Evolutionary conservation across 1,140 invertebrate species (phyloP), one percentile per base, ranked within the genome.

Genomic region (Probaryconus sp.): DNA sequence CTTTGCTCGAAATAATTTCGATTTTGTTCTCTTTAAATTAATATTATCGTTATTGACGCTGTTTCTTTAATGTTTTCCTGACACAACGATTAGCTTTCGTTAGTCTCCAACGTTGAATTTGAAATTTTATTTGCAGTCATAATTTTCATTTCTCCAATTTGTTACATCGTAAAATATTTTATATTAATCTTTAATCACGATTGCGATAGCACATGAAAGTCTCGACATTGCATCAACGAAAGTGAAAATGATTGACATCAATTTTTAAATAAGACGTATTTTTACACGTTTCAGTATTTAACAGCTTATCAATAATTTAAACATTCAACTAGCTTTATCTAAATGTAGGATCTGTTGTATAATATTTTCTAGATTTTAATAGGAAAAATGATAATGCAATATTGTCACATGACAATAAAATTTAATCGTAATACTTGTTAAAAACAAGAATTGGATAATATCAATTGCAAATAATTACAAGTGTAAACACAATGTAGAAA

Each of bases 131-230:
- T 53, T 10, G 4, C n/a, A 60, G 45, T 21, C 31, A 26, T 26
- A 30, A 33, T 56, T 42, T 24, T 42, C 10, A 48, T 51, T 53
- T 42, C n/a, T n/a, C n/a, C n/a, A n/a, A 7, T 21, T 33, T 47
- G 18, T 69, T 35, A 11, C 35, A 48, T 63, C 47, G 48, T 63
- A 63, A 70, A 70, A 63, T 48, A 53, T 60, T 10, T 51, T 68
- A 42, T 33, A 43, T 37, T 30, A 69, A 55, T 38, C 56, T 56
- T 55, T 63, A 63, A 63, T 43, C 45, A 48, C 48, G 16, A 53
- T 30, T 43, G 55, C 67, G 67, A 61, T 70, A 40, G 67, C 67
- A 17, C 56, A 48, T 61, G 38, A 61, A 61, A 70, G 16, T 7
- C n/a, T 10, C 3, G 5, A 9, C n/a, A 31, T 5, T 7, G 30